These are phyloP conservation scores for Spondyliosoma cantharus DNA, from an alignment of 2,797 vertebrate species.

Conservation along the genomic window DNA sequence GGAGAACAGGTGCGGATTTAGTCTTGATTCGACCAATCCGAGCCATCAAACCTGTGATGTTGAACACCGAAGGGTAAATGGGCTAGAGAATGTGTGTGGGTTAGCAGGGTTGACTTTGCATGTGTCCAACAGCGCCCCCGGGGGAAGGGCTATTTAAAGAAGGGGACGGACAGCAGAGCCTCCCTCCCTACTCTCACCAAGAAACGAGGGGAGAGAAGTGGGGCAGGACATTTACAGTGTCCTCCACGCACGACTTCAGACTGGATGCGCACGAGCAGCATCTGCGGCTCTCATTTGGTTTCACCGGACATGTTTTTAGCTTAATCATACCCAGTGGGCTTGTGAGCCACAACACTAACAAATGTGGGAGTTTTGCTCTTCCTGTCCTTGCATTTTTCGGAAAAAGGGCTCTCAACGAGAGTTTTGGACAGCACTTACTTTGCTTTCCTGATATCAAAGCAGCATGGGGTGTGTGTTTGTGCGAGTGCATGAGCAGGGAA, in stretches of 20 bases:
- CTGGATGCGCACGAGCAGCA: slow-evolving; percentile 22
- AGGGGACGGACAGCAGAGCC: slow-evolving; percentile 67
- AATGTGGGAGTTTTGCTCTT: slow-evolving; percentile 33
- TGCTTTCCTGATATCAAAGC: slow-evolving; percentile 21
- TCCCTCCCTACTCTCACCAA: slow-evolving; percentile 62
- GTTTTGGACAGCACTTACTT: neutral
- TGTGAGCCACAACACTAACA: slow-evolving; percentile 34
- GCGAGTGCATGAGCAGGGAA: neutral
- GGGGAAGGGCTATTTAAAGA: slow-evolving; percentile 85
- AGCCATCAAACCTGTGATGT: neutral
- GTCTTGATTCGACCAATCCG: slow-evolving; percentile 3
- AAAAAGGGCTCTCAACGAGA: slow-evolving; percentile 8
- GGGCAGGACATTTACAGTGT: slow-evolving; percentile 75
- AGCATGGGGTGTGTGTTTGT: neutral
- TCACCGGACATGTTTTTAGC: slow-evolving; percentile 38
- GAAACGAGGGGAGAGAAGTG: slow-evolving; percentile 76
- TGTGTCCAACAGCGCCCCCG: slow-evolving; percentile 70
- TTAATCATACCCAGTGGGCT: slow-evolving; percentile 50
- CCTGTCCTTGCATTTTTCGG: slow-evolving; percentile 4
- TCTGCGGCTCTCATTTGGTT: slow-evolving; percentile 16
- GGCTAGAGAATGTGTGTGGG: slow-evolving; percentile 62
- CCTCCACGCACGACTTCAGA: slow-evolving; percentile 56
- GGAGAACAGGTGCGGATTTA: slow-evolving; percentile 13
- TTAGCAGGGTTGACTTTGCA: slow-evolving; percentile 78
- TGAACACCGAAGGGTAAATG: slow-evolving; percentile 69